Percentiles rank a stretch among this genome's conserved stretches.
phyloP scores from a whole-genome alignment of 1,140 invertebrate genomes.

The Acromyrmex heyeri region DNA sequence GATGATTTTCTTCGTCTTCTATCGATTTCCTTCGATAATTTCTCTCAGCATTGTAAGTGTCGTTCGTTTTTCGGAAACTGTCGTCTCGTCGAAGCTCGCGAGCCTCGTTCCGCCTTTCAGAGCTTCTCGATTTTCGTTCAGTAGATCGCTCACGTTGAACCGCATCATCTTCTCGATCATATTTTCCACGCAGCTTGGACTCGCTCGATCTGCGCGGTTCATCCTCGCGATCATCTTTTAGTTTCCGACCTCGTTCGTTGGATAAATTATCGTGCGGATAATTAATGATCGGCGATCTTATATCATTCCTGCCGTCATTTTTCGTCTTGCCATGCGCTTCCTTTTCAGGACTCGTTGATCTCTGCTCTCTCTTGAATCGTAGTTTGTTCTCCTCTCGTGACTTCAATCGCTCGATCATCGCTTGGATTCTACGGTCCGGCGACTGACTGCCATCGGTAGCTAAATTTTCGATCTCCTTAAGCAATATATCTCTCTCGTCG shows the following conservation, averaged over 20 bases:
- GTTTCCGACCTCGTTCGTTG: conserved; percentile 64
- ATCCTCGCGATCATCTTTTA: conserved; percentile 58
- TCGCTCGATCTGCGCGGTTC: conserved; percentile 34
- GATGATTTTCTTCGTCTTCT: conserved; percentile 54
- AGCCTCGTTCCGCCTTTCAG: conserved; percentile 58
- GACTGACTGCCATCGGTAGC: conserved; percentile 62
- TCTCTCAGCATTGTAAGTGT: conserved; percentile 58
- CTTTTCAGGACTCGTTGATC: conserved; percentile 62
- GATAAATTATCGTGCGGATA: conserved; percentile 28
- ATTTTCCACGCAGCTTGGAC: conserved; percentile 46
- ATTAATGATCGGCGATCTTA: conserved; percentile 33
- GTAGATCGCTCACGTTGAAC: conserved; percentile 43
- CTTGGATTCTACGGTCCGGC: conserved; percentile 70
- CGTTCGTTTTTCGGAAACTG: conserved; percentile 63
- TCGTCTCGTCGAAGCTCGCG: conserved; percentile 63
- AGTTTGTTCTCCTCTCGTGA: conserved; percentile 67
- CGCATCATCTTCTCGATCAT: conserved; percentile 48
- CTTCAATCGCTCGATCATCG: conserved; percentile 74
- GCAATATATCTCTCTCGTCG: conserved; percentile 66
- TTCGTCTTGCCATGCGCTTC: conserved; percentile 44
- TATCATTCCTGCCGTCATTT: conserved; percentile 47
- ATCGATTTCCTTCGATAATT: conserved; percentile 26
- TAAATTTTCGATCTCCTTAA: conserved; percentile 67
- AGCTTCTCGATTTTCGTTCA: conserved; percentile 56
- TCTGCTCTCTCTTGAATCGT: conserved; percentile 51